phyloP scores from a whole-genome alignment of 2,113 vertebrate genomes.

The Regulus satrapa region DNA sequence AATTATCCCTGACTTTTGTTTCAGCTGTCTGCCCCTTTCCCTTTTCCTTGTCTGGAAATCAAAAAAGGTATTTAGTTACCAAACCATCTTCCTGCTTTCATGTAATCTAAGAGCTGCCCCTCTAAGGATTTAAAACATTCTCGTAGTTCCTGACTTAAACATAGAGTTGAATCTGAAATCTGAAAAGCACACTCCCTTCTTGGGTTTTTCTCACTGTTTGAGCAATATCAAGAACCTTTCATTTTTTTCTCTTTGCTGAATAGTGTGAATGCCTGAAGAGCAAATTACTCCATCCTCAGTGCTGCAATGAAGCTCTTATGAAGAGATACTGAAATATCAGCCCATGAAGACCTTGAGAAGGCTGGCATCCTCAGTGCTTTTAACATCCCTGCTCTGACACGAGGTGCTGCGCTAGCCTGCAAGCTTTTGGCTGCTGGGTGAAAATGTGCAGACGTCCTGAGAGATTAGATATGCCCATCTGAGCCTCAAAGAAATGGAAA shows the following conservation, averaged over 20 bases:
- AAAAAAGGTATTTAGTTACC: not conserved
- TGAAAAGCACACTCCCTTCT: not conserved
- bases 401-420: not conserved
- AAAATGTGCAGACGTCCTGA: not conserved
- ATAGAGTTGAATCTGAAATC: not conserved
- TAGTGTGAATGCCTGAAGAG: not conserved
- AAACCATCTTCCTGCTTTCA: not conserved
- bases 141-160: not conserved
- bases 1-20: not conserved
- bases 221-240: not conserved
- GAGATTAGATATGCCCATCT: slow-evolving; percentile 19
- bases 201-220: not conserved
- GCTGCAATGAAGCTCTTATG: not conserved
- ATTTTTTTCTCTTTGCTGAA: not conserved
- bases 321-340: not conserved
- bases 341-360: not conserved
- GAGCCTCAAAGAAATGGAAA: not conserved
- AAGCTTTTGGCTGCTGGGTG: not conserved
- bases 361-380: not conserved
- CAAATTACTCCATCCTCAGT: not conserved
- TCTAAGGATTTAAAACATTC: not conserved
- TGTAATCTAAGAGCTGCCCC: not conserved
- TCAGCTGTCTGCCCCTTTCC: not conserved
- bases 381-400: not conserved
- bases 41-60: not conserved